Conservation (phyloP, 2,797 vertebrate genomes). For the Pangasius macronema region DNA sequence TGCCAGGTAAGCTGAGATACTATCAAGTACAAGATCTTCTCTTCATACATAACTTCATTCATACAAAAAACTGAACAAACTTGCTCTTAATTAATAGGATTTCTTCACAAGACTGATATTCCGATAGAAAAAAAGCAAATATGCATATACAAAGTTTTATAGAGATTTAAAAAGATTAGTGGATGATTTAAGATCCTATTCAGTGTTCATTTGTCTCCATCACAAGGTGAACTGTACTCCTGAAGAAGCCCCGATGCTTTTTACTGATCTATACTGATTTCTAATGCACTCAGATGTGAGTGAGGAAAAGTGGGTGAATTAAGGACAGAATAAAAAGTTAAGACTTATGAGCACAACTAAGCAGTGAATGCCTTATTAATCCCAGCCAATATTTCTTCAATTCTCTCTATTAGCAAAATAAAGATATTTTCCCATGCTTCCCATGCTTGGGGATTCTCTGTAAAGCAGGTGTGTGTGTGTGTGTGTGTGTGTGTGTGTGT, state of each 20-base stretch:
- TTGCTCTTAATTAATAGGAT: not conserved
- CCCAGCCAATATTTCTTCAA: not conserved
- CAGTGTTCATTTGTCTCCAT: not conserved
- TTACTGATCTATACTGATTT: slow-evolving; percentile 19
- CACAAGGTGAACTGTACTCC: not conserved
- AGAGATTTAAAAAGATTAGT: not conserved
- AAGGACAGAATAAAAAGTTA: slow-evolving; percentile 31
- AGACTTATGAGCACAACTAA: slow-evolving; percentile 12
- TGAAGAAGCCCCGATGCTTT: not conserved
- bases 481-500: not conserved
- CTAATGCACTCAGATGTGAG: not conserved
- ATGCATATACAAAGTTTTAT: not conserved
- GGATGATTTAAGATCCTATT: slow-evolving; percentile 3
- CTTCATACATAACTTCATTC: not conserved
- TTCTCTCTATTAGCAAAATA: not conserved
- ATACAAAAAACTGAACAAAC: not conserved
- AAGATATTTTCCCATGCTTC: not conserved
- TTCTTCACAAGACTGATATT: not conserved
- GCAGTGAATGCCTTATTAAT: not conserved
- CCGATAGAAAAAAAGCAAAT: not conserved
- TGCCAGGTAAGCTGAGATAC: not conserved
- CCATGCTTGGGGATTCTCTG: not conserved
- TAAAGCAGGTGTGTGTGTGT: not conserved
- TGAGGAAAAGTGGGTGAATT: slow-evolving; percentile 18
- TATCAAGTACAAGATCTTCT: not conserved